Evolutionary conservation across 2,888 invertebrate genomes (phyloP).

Genomic region (Chloroclystis v-ata): DNA sequence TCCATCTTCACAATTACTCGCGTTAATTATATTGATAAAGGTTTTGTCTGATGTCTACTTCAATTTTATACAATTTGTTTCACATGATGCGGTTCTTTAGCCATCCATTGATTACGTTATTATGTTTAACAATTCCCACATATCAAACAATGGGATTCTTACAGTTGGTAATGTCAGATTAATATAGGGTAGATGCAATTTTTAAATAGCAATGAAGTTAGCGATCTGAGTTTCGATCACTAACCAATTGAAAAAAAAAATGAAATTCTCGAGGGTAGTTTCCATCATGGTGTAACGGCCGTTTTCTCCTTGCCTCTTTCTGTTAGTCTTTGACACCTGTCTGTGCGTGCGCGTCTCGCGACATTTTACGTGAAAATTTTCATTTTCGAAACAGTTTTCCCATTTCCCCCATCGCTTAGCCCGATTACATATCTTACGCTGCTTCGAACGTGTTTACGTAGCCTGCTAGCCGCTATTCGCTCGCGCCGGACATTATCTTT

Average conservation of each 20-base stretch:
- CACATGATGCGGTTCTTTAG: too few relatives aligned
- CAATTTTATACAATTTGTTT: too few relatives aligned
- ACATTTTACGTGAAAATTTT: conserved; percentile 34
- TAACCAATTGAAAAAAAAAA: conserved; percentile 1
- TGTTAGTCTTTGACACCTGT: conserved; percentile 57
- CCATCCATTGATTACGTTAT: too few relatives aligned
- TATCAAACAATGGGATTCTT: background rate
- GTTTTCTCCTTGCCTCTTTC: conserved; percentile 12
- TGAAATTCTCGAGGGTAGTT: conserved; percentile 44
- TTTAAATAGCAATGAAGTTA: background rate
- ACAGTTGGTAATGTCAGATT: background rate
- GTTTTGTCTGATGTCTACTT: too few relatives aligned
- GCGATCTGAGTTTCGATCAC: background rate
- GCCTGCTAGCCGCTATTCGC: too few relatives aligned
- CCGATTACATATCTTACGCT: conserved; percentile 30
- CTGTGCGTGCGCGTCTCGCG: conserved; percentile 46
- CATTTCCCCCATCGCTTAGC: conserved; percentile 25
- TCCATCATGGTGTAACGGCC: conserved; percentile 17
- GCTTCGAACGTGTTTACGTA: conserved; percentile 17
- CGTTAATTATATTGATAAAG: too few relatives aligned
- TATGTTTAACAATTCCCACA: background rate
- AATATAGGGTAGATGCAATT: conserved; percentile 9
- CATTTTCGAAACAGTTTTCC: conserved; percentile 27
- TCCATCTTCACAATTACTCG: too few relatives aligned
- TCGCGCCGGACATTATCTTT: conserved; percentile 37